Evolutionary conservation across 2,888 invertebrate genomes (phyloP).

Genomic region (Timema cristinae): DNA sequence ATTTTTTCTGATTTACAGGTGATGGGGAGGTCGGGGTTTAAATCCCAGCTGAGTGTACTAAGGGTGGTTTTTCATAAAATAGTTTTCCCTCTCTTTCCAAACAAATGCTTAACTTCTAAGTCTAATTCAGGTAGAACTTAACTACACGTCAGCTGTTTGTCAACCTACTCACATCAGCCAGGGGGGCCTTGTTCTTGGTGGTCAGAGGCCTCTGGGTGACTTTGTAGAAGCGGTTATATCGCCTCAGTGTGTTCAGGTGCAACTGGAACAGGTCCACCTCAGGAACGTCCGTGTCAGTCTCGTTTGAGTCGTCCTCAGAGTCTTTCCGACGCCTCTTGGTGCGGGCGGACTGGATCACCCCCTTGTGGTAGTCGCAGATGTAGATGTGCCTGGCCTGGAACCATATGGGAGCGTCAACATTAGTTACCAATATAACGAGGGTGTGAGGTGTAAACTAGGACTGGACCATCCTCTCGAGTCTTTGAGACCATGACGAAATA

Average conservation of each 20-base stretch:
- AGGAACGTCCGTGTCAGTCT: slow-evolving; percentile 85
- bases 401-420: neutral
- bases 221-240: slow-evolving; percentile 93
- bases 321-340: slow-evolving; percentile 88
- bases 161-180: slow-evolving; percentile 78
- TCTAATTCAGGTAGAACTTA: too few species aligned
- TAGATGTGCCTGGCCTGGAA: slow-evolving; percentile 86
- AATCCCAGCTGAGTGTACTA: too few species aligned
- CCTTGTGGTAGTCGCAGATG: slow-evolving; percentile 95
- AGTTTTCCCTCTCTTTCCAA: too few species aligned
- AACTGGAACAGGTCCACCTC: slow-evolving; percentile 92
- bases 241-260: slow-evolving; percentile 83
- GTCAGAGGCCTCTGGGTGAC: slow-evolving; percentile 85
- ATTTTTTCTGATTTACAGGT: too few species aligned
- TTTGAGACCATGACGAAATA: too few species aligned
- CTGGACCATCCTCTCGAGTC: too few species aligned
- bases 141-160: too few species aligned
- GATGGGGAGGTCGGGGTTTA: too few species aligned
- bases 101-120: too few species aligned
- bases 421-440: too few species aligned
- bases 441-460: too few species aligned
- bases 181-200: slow-evolving; percentile 94
- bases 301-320: slow-evolving; percentile 91
- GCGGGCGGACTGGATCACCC: slow-evolving; percentile 92
- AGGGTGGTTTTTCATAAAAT: too few species aligned